phyloP scores from a whole-genome alignment of 2,797 vertebrate genomes.

The Antrozous pallidus region DNA sequence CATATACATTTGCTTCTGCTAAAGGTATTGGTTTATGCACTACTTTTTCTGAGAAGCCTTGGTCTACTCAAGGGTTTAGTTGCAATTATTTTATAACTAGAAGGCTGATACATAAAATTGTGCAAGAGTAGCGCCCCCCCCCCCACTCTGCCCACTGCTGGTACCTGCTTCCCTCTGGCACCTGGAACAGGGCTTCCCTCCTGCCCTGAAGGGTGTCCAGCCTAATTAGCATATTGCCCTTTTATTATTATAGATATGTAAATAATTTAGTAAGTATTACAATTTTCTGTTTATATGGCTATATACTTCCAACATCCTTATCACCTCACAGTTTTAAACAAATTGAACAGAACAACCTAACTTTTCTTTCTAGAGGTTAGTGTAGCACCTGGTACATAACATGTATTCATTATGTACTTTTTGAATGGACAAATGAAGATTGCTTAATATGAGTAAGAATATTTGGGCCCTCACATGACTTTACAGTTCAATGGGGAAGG shows the following conservation, averaged over 20 bases:
- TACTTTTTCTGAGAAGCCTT: background rate
- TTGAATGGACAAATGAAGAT: background rate
- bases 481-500: background rate
- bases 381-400: background rate
- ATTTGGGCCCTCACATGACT: background rate
- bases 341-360: background rate
- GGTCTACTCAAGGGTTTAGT: background rate
- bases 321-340: background rate
- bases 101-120: too few relatives aligned
- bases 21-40: background rate
- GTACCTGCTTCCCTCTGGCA: too few relatives aligned
- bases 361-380: background rate
- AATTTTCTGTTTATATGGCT: background rate
- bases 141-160: too few relatives aligned
- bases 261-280: background rate
- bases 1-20: background rate
- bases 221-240: too few relatives aligned
- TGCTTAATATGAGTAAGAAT: background rate
- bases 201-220: too few relatives aligned
- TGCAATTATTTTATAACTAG: too few relatives aligned
- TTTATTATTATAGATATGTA: background rate
- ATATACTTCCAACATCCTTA: background rate
- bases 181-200: too few relatives aligned
- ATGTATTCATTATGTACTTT: background rate
- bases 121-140: too few relatives aligned